A percentile compares a stretch with the other conserved stretches of the same genome.
Conservation (phyloP, 2,113 vertebrate species). For the Rhynchomys soricoides region DNA sequence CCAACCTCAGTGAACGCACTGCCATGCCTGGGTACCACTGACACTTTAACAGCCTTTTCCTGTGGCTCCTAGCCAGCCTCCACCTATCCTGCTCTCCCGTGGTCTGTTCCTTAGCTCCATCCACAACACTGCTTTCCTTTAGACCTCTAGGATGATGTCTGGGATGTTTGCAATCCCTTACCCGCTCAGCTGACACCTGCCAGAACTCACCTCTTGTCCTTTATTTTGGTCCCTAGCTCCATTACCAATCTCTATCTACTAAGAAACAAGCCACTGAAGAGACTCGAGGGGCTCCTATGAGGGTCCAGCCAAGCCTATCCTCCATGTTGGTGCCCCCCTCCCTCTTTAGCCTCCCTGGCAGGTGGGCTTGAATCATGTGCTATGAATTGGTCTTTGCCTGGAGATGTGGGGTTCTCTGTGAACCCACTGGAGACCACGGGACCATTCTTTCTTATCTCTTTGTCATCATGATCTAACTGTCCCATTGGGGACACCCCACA, state of each 20-base stretch:
- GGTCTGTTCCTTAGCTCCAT: accelerated
- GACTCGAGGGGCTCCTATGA: neutral
- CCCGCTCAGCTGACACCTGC: neutral
- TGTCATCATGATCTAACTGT: neutral
- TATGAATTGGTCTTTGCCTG: neutral
- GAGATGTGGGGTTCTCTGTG: neutral
- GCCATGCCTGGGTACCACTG: neutral
- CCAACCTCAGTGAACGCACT: neutral
- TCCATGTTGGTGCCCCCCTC: neutral
- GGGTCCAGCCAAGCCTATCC: neutral
- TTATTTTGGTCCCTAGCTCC: neutral
- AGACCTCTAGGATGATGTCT: too few species aligned
- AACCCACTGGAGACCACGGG: neutral
- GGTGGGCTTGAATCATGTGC: accelerated
- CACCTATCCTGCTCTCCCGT: neutral
- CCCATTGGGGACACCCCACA: neutral
- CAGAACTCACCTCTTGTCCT: neutral
- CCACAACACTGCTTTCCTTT: neutral
- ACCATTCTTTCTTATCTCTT: neutral
- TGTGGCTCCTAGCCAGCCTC: neutral
- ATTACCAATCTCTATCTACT: neutral
- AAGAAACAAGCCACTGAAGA: neutral
- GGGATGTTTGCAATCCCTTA: neutral
- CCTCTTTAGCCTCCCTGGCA: neutral
- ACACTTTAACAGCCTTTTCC: neutral